Percentiles rank a stretch among this genome's conserved stretches.
Evolutionary conservation across 2,113 vertebrate genomes (phyloP).

Genomic region (Eptesicus fuscus): DNA sequence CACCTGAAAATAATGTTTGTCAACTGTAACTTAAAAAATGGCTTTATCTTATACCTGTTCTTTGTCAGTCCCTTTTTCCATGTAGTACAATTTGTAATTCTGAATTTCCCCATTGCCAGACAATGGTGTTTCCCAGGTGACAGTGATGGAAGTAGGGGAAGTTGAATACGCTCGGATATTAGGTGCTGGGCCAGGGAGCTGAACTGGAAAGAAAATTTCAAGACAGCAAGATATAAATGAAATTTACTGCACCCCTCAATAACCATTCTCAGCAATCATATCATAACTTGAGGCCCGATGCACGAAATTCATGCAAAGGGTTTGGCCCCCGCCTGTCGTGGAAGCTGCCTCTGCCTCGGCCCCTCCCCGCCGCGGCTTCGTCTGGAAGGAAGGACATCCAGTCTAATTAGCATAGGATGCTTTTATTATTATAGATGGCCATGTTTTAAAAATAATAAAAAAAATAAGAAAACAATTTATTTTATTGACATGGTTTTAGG

Average conservation of each 20-base stretch:
- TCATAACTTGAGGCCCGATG: background rate
- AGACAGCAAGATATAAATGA: background rate
- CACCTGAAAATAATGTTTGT: background rate
- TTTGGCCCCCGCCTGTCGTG: too few relatives aligned
- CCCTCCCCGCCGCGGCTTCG: too few relatives aligned
- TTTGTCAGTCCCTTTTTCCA: constrained; percentile 88
- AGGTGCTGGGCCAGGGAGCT: constrained; percentile 95
- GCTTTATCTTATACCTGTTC: constrained; percentile 88
- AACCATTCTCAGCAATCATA: background rate
- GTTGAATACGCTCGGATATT: constrained; percentile 88
- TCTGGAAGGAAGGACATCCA: too few relatives aligned
- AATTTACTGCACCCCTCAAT: background rate
- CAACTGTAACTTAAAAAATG: background rate
- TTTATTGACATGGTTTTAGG: background rate
- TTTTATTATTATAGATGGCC: too few relatives aligned
- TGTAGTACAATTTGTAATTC: constrained; percentile 96
- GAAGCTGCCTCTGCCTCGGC: too few relatives aligned
- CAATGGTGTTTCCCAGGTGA: constrained; percentile 93
- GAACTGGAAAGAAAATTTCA: constrained; percentile 83
- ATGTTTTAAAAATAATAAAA: background rate
- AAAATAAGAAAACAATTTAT: background rate
- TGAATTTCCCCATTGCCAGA: constrained; percentile 95
- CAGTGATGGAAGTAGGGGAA: constrained; percentile 86
- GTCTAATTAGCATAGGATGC: too few relatives aligned
- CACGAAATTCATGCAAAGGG: too few relatives aligned